Conservation (phyloP, 1,140 invertebrate genomes). For the Galleria mellonella region DNA sequence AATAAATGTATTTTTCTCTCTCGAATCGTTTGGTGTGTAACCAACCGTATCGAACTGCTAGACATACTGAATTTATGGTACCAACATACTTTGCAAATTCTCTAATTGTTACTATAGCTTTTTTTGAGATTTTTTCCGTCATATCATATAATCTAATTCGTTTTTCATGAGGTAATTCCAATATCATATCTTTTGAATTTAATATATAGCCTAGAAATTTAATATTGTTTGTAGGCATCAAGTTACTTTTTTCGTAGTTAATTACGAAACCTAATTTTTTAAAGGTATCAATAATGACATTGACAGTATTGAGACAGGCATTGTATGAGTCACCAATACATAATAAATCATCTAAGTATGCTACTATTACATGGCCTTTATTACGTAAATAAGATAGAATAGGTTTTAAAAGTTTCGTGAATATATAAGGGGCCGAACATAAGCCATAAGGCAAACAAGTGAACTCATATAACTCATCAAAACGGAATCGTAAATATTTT, state of each 20-base stretch:
- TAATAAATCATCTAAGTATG: slow-evolving; percentile 21
- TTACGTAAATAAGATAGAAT: slow-evolving; percentile 6
- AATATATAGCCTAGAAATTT: background rate
- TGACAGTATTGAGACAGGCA: background rate
- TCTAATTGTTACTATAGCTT: background rate
- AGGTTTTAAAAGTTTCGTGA: slow-evolving; percentile 27
- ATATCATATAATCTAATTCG: background rate
- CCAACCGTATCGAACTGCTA: slow-evolving; percentile 14
- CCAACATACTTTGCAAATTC: slow-evolving; percentile 14
- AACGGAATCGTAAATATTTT: slow-evolving; percentile 35
- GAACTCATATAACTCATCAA: slow-evolving; percentile 19
- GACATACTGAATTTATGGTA: slow-evolving; percentile 8
- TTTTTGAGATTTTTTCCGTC: background rate
- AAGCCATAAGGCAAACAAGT: slow-evolving; percentile 22
- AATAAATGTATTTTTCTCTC: slow-evolving; percentile 10
- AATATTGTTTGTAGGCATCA: background rate
- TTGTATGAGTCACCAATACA: background rate
- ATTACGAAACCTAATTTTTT: slow-evolving; percentile 1
- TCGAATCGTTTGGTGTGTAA: slow-evolving; percentile 20
- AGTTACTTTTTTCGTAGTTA: slow-evolving; percentile 3
- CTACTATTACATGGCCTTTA: slow-evolving; percentile 16
- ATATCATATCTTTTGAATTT: background rate
- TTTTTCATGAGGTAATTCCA: background rate
- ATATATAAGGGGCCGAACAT: slow-evolving; percentile 12
- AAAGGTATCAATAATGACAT: background rate